A percentile compares a stretch with the other conserved stretches of the same genome.
Conservation (phyloP, 2,113 vertebrate species). For the Pavo muticus region DNA sequence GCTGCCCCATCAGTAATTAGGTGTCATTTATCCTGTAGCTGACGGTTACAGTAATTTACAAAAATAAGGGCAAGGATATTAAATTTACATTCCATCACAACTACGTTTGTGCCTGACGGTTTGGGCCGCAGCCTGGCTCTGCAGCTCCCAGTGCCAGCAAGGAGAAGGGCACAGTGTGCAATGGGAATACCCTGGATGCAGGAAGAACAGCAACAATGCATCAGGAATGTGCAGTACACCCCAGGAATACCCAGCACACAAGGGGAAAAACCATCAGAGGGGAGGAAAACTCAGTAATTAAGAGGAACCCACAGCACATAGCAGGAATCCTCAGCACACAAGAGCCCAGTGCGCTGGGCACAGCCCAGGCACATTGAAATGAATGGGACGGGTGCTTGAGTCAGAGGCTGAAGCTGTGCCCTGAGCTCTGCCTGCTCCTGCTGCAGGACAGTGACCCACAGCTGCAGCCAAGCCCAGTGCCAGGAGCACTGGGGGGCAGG, state of each 20-base stretch:
- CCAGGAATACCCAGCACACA: not conserved
- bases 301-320: not conserved
- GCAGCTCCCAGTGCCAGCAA: not conserved
- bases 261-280: too few relatives aligned
- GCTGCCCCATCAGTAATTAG: conserved; percentile 37
- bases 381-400: not conserved
- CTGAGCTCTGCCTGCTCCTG: not conserved
- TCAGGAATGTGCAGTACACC: not conserved
- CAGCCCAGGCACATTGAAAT: too few relatives aligned
- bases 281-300: fast-evolving
- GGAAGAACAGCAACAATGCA: too few relatives aligned
- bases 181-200: fast-evolving
- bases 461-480: not conserved
- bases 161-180: fast-evolving
- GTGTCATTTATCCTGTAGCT: conserved; percentile 30
- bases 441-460: not conserved
- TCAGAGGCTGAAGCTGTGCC: not conserved
- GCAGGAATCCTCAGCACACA: too few relatives aligned
- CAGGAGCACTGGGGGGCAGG: not conserved
- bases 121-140: not conserved
- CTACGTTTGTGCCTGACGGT: not conserved
- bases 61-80: not conserved
- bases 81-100: not conserved
- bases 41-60: conserved; percentile 16
- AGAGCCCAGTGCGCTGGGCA: too few relatives aligned